Base-by-base conservation (phyloP, 2,888 invertebrate species). In the Idaea straminata region DNA sequence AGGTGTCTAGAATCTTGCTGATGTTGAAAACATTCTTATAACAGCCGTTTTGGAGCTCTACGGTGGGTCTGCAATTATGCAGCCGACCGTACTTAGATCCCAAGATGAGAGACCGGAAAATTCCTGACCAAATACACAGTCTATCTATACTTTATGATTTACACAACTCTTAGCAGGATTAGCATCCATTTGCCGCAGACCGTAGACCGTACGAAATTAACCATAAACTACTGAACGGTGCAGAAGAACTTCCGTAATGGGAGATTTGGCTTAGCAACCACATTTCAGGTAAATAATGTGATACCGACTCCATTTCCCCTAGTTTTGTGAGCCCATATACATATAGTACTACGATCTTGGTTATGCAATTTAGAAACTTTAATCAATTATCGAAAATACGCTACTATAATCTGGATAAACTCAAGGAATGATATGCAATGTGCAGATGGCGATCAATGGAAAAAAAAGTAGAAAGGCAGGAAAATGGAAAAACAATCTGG, bases 101-200 rank as follows among this genome's bases (percentile, higher is more conserved):
- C 25, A 25, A 25, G 25, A 25, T 25, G 25, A 25, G 25, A 25
- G 47, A 47, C 47, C 47, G 47, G 10, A 47, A 47, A 4, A 47
- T 47, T 47, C 13, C 47, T 7, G 47, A 47, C 47, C 5, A 47
- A 47, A 13, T 47, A 47, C 47, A 47, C 47, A 47, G 47, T 47
- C 47, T 10, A 47, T 47, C 47, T 10, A 47, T 47, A 47, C 47
- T 47, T 47, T 47, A 47, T 47, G 47, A 47, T 47, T 47, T 47
- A 47, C 47, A 47, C 13, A 47, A 47, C 47, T 47, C 47, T 47
- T 47, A 47, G 47, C 47, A 10, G 47, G 47, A 47, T 47, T 47
- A 47, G 47, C 47, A 47, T 47, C 47, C 47, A 47, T 47, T 47
- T 47, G 47, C 47, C 47, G 47, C 47, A 47, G 47, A 47, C 47